A percentile compares a stretch with the other conserved stretches of the same genome.
phyloP scores from a whole-genome alignment of 2,888 invertebrate species.

The Scaptomyza caliginosa region DNA sequence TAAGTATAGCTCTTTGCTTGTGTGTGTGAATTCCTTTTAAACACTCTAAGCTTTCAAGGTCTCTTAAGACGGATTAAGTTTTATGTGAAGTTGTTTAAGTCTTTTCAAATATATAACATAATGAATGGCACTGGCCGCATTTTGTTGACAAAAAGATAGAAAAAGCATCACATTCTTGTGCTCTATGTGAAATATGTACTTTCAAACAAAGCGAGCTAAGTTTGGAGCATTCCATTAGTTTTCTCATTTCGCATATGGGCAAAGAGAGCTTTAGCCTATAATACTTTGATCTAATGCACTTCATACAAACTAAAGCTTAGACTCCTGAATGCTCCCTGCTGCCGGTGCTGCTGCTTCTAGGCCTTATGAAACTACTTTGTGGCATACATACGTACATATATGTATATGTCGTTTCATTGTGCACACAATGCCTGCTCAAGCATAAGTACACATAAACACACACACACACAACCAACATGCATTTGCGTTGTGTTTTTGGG shows the following conservation, averaged over 20 bases:
- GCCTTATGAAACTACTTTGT: slow-evolving; percentile 3
- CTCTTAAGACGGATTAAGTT: neutral
- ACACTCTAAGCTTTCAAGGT: neutral
- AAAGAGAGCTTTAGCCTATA: slow-evolving; percentile 5
- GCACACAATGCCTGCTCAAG: slow-evolving; percentile 45
- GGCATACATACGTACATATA: neutral
- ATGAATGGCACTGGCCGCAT: neutral
- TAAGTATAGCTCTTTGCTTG: neutral
- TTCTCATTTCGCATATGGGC: slow-evolving; percentile 5
- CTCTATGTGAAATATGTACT: neutral
- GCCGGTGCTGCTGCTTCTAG: neutral
- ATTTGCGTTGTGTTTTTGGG: slow-evolving; percentile 19
- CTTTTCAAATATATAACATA: neutral
- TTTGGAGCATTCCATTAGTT: neutral
- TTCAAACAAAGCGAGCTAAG: neutral
- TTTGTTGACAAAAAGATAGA: neutral
- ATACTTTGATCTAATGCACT: slow-evolving; percentile 37
- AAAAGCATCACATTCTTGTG: neutral
- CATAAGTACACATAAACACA: slow-evolving; percentile 20
- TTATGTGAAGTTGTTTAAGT: neutral
- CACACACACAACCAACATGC: neutral
- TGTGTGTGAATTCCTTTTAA: neutral
- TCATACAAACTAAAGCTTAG: slow-evolving; percentile 18
- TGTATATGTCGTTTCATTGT: slow-evolving; percentile 34
- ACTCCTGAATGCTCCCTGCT: slow-evolving; percentile 5